Evolutionary conservation across 2,113 vertebrate genomes (phyloP).

Genomic region (Regulus satrapa): DNA sequence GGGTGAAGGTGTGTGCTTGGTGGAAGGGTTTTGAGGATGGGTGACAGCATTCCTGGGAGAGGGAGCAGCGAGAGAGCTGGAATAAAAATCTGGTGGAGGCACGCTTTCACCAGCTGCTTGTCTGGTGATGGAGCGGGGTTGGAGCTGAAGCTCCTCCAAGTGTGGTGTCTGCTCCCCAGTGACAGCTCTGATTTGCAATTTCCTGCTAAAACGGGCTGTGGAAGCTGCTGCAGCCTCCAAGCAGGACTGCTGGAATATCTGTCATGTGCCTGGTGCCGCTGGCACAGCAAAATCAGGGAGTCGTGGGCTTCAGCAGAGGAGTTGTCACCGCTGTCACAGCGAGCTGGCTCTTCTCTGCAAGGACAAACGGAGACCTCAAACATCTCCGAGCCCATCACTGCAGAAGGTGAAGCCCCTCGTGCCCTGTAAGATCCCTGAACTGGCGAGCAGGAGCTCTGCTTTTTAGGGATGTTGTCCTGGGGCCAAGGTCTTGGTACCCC

Average conservation of each 20-base stretch:
- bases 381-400: no score
- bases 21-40: background rate
- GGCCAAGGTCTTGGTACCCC: background rate
- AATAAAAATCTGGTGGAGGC: background rate
- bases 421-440: fast-evolving
- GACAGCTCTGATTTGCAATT: background rate
- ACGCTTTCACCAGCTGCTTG: background rate
- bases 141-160: background rate
- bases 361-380: background rate
- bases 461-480: background rate
- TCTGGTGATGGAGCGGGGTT: background rate
- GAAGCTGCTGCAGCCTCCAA: background rate
- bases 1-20: background rate
- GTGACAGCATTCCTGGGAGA: fast-evolving
- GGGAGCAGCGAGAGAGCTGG: background rate
- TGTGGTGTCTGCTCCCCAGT: background rate
- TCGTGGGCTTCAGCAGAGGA: background rate
- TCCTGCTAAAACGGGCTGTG: background rate
- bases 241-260: background rate
- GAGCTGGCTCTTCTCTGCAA: background rate
- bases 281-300: background rate
- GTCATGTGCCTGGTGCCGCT: background rate
- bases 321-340: background rate
- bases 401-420: fast-evolving
- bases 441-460: no score